Base-by-base conservation (phyloP, 2,888 invertebrate genomes). In the Yponomeuta malinellus region DNA sequence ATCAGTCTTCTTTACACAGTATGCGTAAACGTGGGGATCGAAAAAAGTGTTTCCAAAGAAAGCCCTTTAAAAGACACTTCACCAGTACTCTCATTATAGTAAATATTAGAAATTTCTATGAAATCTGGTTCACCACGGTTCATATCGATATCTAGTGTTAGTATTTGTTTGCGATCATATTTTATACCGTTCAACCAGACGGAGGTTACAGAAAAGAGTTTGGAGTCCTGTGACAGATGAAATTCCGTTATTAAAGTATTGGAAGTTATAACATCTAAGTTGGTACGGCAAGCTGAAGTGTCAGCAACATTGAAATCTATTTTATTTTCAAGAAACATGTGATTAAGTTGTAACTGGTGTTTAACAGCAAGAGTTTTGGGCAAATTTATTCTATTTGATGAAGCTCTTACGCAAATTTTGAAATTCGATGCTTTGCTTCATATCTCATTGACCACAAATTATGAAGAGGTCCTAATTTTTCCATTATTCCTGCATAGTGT, bases 331-430 rank as follows among this genome's bases (percentile, higher is more conserved):
- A 68, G 9, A 37, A 68, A 68, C n/a, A 37, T 68, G 15, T 68
- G 15, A 37, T 68, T 68, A 10, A 68, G 43, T 37, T 68, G 67
- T 15, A 68, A 37, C 37, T 68, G 67, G 37, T 68, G 67, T 37
- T 67, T 68, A 10, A 68, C 37, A 15, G 67, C 67, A 33, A 68
- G 37, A 12, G 67, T 37, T 68, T 33, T 33, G n/a, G 37, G 15
- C 15, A 68, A 15, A 68, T 68, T 68, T 10, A 68, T 37, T 68
- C n/a, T n/a, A n/a, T n/a, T n/a, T n/a, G n/a, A n/a, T n/a, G n/a
- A n/a, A n/a, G n/a, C n/a, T n/a, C n/a, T n/a, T n/a, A n/a, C n/a
- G n/a, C n/a, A n/a, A n/a, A n/a, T n/a, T n/a, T n/a, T n/a, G n/a
- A n/a, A n/a, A n/a, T n/a, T n/a, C n/a, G n/a, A n/a, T n/a, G n/a